Base-by-base conservation (phyloP, 2,113 vertebrate species). In the Gallinago undulata region DNA sequence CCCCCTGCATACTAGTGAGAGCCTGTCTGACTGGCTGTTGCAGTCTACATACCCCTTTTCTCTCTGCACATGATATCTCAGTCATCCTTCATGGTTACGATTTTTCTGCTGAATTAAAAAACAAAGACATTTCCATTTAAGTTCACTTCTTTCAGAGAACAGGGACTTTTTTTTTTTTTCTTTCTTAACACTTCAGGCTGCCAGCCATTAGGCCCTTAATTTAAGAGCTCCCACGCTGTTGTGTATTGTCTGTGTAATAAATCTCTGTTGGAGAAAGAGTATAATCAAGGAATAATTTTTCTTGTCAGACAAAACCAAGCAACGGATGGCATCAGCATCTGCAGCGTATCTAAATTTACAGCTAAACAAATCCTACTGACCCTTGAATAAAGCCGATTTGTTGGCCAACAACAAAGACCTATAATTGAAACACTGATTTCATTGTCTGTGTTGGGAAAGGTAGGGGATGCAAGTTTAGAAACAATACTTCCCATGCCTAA, bases 371-470 rank as follows among this genome's bases (percentile, higher is more conserved):
- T 98, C 96, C 82, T 96, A 87, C 94, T 95, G 94, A 89, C 81
- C 76, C 93, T 73, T 92, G 94, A 96, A 96, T 96, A 97, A 96
- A 96, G 93, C 81, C 95, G 89, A 84, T 92, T 81, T 94, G 89
- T 90, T 97, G 97, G 94, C 93, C 90, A 81, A 78, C 64, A 94
- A 68, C 86, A 83, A 97, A 97, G 96, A 87, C 64, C 98, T 98
- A 98, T 98, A 97, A 98, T 80, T 98, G 96, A 97, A 96, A 79
- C 88, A 69, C 78, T 97, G 97, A 97, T 95, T 98, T 97, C 97
- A 97, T 84, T 85, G 82, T 75, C 92, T 93, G 94, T 90, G 55
- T 86, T 59, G 63, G 88, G 94, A 96, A 97, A 97, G 91, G 90
- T 84, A 96, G 41, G 66, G 67, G 66, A 72, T 63, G 23, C 28